A percentile compares a stretch with the other conserved stretches of the same genome.
These are phyloP conservation scores for Puffinus mauretanicus DNA, from an alignment of 2,113 vertebrate genomes.

Conservation along the genomic window DNA sequence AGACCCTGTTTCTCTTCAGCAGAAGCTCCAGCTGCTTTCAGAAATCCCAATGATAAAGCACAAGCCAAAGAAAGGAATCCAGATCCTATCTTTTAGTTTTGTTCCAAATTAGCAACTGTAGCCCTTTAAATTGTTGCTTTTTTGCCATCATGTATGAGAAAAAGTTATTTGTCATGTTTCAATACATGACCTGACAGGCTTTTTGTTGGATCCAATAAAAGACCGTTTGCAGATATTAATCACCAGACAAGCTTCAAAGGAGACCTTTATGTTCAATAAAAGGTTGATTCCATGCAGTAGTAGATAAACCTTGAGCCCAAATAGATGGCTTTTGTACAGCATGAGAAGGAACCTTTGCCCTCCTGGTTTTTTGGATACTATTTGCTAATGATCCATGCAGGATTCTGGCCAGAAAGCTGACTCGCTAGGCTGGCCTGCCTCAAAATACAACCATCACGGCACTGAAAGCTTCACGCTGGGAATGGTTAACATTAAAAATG, in stretches of 20 bases:
- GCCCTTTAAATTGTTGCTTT: not conserved
- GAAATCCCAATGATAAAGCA: not conserved
- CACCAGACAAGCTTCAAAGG: not conserved
- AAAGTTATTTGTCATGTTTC: not conserved
- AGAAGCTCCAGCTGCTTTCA: slow-evolving; percentile 19
- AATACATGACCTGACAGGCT: not conserved
- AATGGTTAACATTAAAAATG: not conserved
- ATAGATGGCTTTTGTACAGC: not conserved
- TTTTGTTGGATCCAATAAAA: not conserved
- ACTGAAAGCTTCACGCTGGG: not conserved
- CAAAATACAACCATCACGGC: not conserved
- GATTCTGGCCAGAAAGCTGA: slow-evolving; percentile 17
- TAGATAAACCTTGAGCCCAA: not conserved
- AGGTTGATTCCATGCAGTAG: not conserved
- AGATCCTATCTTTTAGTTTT: not conserved
- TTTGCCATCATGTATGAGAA: not conserved
- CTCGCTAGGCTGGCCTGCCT: not conserved
- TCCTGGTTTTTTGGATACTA: not conserved
- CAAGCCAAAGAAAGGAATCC: not conserved
- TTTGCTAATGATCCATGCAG: not conserved
- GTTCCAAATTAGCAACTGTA: not conserved
- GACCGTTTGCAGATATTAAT: not conserved
- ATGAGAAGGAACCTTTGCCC: not conserved
- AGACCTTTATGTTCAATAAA: not conserved
- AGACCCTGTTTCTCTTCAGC: not conserved